Evolutionary conservation across 2,113 vertebrate genomes (phyloP), one percentile per base, ranked within the genome.

Genomic region (Alethe castanea): DNA sequence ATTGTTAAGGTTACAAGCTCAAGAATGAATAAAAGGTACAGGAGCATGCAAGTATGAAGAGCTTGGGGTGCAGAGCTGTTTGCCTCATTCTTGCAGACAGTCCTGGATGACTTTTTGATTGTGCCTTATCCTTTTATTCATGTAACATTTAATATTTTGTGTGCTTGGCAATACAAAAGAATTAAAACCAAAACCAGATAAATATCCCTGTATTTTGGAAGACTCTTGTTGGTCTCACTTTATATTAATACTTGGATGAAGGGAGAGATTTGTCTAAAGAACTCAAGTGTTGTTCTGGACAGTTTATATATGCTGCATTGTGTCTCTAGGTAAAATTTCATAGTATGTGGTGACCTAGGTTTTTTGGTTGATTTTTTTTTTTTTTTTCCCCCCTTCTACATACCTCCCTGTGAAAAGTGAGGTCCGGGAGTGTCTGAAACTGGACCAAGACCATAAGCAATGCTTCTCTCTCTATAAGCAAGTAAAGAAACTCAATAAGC

Each of bases 401-500:
- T 42, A 5, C 6, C 20, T 79, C 25, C 40, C 15, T 33, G 45
- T 94, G 48, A 95, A 70, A 97, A 99, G 99, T 92, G 99, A 99
- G 98, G 99, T 99, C 74, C 99, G 99, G 3, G 99, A 99, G 93
- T 99, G 99, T 96, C 97, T 99, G 91, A 99, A 99, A 96, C 98
- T 99, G 92, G 99, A 99, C 95, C 99, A 99, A 50, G 99, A 99
- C 94, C 99, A 99, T 95, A 99, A 99, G 95, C 98, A 98, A 33
- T 99, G 99, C 93, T 99, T 99, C 97, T 98, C 98, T 91, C 99
- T 99, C 81, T 99, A 99, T 98, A 99, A 99, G 84, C 98, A 98
- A 97, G 99, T 99, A 38, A 99, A 99, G 97, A 99, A 99, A 95
- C 98, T 99, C 87, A 99, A 98, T 97, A 99, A 99, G 80, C 98